A percentile compares a stretch with the other conserved stretches of the same genome.
phyloP scores from a whole-genome alignment of 1,140 invertebrate species.

The Ceratina japonica region DNA sequence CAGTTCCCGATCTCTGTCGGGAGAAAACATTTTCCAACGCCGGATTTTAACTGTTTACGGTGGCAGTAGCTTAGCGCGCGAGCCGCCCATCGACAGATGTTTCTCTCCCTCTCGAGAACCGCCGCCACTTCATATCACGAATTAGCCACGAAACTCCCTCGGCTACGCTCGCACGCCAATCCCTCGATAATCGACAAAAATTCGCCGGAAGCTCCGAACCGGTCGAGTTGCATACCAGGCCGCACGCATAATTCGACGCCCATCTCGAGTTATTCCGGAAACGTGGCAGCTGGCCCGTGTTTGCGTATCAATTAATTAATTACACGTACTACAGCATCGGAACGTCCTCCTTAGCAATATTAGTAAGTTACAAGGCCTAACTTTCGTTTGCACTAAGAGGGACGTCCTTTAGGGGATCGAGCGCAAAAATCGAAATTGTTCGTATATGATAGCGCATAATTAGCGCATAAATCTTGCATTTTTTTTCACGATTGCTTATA shows the following conservation, averaged over 20 bases:
- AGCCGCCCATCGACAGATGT: slow-evolving; percentile 69
- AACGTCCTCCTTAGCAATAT: no score
- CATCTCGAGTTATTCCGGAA: background rate
- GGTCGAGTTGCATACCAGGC: background rate
- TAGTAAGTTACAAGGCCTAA: no score
- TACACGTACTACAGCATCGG: no score
- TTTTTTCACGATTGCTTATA: no score
- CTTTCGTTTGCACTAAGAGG: no score
- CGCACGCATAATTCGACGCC: slow-evolving; percentile 8
- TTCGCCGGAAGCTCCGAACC: no score
- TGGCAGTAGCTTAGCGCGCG: slow-evolving; percentile 52
- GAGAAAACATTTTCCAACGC: slow-evolving; percentile 41
- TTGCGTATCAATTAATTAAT: no score
- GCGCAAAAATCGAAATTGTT: no score
- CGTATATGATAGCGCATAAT: no score
- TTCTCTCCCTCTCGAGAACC: slow-evolving; percentile 38
- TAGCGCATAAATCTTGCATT: no score
- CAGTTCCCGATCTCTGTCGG: background rate
- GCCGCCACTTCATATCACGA: slow-evolving; percentile 37
- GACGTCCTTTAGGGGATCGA: no score
- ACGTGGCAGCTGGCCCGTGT: background rate
- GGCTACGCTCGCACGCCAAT: background rate
- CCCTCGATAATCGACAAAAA: slow-evolving; percentile 12
- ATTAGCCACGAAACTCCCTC: slow-evolving; percentile 44
- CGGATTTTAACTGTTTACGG: slow-evolving; percentile 63